Conservation (phyloP, 2,113 vertebrate species). For the Onychostruthus taczanowskii region DNA sequence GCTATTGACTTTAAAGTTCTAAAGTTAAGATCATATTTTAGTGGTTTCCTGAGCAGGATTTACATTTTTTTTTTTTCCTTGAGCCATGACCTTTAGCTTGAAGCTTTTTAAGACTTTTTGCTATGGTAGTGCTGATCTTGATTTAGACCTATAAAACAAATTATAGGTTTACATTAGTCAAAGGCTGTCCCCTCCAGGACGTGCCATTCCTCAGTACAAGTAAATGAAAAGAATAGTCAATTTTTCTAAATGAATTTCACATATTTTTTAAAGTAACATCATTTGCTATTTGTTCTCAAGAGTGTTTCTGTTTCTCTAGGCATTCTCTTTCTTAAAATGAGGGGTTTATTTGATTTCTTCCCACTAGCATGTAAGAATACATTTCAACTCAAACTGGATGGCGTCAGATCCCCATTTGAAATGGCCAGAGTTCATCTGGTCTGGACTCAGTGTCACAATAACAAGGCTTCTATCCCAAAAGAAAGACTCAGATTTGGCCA, state of each 20-base stretch:
- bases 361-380: conserved; percentile 19
- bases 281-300: background rate
- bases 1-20: conserved; percentile 48
- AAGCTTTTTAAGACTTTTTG: background rate
- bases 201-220: background rate
- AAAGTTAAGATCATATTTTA: conserved; percentile 57
- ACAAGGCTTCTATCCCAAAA: background rate
- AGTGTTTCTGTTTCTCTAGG: background rate
- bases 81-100: background rate
- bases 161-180: background rate
- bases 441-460: background rate
- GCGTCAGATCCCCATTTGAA: background rate
- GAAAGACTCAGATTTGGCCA: background rate
- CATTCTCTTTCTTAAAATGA: background rate
- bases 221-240: background rate
- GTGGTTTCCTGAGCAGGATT: conserved; percentile 44
- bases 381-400: conserved; percentile 37
- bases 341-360: conserved; percentile 29
- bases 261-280: background rate
- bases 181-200: background rate
- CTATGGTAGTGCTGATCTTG: background rate
- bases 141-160: background rate
- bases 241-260: background rate
- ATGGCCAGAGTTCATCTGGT: background rate
- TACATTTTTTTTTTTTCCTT: background rate